Conservation (phyloP, 2,797 vertebrate genomes). For the Lepilemur ruficaudatus region DNA sequence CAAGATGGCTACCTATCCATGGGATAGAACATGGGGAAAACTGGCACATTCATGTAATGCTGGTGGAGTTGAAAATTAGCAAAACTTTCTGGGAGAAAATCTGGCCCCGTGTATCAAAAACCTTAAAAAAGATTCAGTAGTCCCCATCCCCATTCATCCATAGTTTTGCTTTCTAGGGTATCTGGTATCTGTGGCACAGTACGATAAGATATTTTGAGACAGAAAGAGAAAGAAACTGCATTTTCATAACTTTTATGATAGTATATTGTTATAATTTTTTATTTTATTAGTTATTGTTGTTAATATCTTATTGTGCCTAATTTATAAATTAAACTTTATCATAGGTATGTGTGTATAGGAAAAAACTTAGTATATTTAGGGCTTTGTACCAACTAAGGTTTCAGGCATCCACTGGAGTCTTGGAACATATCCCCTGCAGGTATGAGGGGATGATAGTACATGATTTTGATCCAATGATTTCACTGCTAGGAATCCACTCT, state of each 20-base stretch:
- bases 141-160: neutral
- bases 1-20: neutral
- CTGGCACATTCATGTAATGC: neutral
- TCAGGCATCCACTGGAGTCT: neutral
- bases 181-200: neutral
- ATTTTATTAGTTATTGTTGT: neutral
- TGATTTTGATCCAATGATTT: neutral
- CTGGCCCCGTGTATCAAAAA: neutral
- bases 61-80: neutral
- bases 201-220: neutral
- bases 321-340: neutral
- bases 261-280: neutral
- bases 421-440: neutral
- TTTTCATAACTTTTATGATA: neutral
- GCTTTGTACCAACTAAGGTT: neutral
- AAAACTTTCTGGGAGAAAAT: neutral
- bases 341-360: neutral
- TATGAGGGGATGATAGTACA: fast-evolving
- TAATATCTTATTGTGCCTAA: neutral
- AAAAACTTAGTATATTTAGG: neutral
- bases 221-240: neutral
- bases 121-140: neutral
- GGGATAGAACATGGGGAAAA: neutral
- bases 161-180: neutral
- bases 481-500: neutral